Evolutionary conservation across 2,888 invertebrate species (phyloP).

Genomic region (Sericinus montela): DNA sequence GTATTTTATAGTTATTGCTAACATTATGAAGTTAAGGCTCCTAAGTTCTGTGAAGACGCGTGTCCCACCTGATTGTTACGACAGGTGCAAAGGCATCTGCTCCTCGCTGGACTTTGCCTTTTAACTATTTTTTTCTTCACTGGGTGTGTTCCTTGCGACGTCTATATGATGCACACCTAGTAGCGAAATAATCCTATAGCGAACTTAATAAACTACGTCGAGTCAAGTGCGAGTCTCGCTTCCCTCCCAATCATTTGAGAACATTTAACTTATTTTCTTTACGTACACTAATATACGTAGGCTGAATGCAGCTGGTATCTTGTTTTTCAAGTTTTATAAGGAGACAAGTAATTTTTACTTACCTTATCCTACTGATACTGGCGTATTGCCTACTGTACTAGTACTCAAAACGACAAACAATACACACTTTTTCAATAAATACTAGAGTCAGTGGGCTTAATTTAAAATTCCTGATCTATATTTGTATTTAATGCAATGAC

Average conservation of each 20-base stretch:
- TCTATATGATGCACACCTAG: constrained; percentile 29
- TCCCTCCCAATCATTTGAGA: constrained; percentile 28
- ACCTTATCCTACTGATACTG: background rate
- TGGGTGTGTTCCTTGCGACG: constrained; percentile 28
- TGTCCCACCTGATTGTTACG: constrained; percentile 65
- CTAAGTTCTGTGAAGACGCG: constrained; percentile 46
- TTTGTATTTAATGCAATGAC: too few species aligned
- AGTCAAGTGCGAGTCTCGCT: constrained; percentile 31
- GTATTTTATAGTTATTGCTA: too few species aligned
- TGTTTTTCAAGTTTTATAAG: constrained; percentile 43
- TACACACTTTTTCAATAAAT: too few species aligned
- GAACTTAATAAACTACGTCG: constrained; percentile 48
- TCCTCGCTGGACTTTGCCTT: constrained; percentile 46
- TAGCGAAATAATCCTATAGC: constrained; percentile 36
- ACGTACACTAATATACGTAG: constrained; percentile 35
- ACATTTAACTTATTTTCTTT: constrained; percentile 23
- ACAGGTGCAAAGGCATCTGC: constrained; percentile 74
- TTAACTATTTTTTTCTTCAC: constrained; percentile 51
- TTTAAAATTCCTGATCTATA: too few species aligned
- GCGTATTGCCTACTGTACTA: background rate
- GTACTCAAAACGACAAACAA: too few species aligned
- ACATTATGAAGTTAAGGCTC: background rate
- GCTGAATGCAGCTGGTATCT: constrained; percentile 44
- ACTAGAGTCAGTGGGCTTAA: background rate
- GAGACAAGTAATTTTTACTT: constrained; percentile 22